Conservation (phyloP, 1,140 invertebrate genomes). For the Lamellibrachia luymesi region DNA sequence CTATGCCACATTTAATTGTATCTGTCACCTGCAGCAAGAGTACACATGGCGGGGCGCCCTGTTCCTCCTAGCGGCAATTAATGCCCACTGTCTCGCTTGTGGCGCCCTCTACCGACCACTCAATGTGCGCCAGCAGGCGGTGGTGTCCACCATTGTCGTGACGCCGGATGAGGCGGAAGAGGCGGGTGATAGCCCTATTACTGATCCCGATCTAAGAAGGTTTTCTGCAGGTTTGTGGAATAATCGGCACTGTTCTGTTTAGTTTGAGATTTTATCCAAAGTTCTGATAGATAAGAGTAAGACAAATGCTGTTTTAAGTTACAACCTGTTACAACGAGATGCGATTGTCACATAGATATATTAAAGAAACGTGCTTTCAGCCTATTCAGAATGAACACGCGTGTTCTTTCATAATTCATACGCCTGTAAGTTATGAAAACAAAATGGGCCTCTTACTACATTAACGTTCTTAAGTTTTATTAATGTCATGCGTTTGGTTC, state of each 20-base stretch:
- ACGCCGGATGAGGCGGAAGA: neutral
- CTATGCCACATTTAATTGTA: neutral
- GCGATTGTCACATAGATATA: too few species aligned
- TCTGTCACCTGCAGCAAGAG: slow-evolving; percentile 44
- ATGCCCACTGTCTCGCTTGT: slow-evolving; percentile 19
- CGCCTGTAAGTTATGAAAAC: too few species aligned
- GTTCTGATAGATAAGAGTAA: neutral
- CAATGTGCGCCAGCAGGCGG: neutral
- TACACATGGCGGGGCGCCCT: slow-evolving; percentile 69
- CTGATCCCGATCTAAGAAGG: neutral
- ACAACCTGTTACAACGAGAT: too few species aligned
- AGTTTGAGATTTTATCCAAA: neutral
- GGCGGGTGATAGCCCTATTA: too few species aligned
- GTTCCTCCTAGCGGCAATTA: slow-evolving; percentile 79
- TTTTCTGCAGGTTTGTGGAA: neutral
- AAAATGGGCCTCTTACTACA: too few species aligned
- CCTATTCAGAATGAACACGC: too few species aligned
- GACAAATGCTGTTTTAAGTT: neutral
- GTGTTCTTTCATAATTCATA: too few species aligned
- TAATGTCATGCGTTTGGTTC: too few species aligned
- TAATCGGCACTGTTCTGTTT: neutral
- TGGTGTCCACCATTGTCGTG: neutral
- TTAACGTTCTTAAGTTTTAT: too few species aligned
- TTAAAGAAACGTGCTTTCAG: too few species aligned
- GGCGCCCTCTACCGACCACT: slow-evolving; percentile 20